These are phyloP conservation scores for Anguilla obscura DNA, from an alignment of 2,797 vertebrate species.

Conservation along the genomic window DNA sequence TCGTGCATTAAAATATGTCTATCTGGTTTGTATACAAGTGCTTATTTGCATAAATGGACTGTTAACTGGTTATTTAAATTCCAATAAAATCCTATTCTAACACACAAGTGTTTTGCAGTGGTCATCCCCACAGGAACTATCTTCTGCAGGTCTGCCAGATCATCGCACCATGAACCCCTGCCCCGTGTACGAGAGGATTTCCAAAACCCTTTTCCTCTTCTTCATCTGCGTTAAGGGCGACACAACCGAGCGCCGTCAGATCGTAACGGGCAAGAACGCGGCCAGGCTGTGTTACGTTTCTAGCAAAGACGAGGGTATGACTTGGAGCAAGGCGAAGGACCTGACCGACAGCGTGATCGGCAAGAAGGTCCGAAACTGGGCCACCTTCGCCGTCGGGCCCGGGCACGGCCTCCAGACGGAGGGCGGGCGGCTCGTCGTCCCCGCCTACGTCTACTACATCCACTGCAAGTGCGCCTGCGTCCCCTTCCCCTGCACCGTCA, in stretches of 20 bases:
- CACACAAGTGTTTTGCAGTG: conserved; percentile 59
- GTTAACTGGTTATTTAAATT: not conserved
- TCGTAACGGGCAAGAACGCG: conserved; percentile 75
- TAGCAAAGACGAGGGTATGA: conserved; percentile 77
- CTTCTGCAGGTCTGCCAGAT: conserved; percentile 58
- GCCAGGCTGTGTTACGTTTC: conserved; percentile 77
- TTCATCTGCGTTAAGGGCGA: conserved; percentile 78
- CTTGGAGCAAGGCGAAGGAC: conserved; percentile 76
- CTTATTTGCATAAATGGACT: not conserved
- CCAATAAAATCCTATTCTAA: not conserved
- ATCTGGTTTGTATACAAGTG: not conserved
- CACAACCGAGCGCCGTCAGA: conserved; percentile 72
- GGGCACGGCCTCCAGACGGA: conserved; percentile 86
- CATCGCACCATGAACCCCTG: conserved; percentile 93
- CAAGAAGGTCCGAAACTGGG: conserved; percentile 72
- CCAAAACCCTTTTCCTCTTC: conserved; percentile 80
- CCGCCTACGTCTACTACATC: conserved; percentile 79
- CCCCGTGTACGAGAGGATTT: conserved; percentile 79
- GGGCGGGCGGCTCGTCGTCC: conserved; percentile 80
- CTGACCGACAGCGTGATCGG: conserved; percentile 77
- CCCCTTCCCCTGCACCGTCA: conserved; percentile 61
- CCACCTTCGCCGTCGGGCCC: conserved; percentile 89
- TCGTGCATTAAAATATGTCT: not conserved
- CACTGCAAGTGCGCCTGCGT: conserved; percentile 59
- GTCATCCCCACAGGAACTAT: conserved; percentile 67